Conservation (phyloP, 2,888 invertebrate species). For the Exocentrus adspersus region DNA sequence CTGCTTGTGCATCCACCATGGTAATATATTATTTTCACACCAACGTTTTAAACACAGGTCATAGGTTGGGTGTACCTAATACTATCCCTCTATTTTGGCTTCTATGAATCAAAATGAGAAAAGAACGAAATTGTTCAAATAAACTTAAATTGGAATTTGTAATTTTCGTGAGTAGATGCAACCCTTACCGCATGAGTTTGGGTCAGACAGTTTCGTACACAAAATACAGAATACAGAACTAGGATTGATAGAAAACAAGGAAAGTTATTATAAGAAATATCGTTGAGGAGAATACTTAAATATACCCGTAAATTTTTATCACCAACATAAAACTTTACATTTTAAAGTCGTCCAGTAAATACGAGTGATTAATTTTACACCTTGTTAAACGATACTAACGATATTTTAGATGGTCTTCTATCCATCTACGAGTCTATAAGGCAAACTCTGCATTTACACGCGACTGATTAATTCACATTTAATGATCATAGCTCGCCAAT, state of each 20-base stretch:
- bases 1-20: slow-evolving; percentile 15
- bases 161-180: too few relatives aligned
- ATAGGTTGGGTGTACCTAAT: not conserved
- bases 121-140: too few relatives aligned
- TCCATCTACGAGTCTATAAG: slow-evolving; percentile 25
- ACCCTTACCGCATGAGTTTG: too few relatives aligned
- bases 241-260: too few relatives aligned
- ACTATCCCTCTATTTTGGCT: too few relatives aligned
- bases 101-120: too few relatives aligned
- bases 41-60: slow-evolving; percentile 7
- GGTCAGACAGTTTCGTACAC: too few relatives aligned
- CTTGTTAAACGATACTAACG: slow-evolving; percentile 41
- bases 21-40: slow-evolving; percentile 27
- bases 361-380: slow-evolving; percentile 38
- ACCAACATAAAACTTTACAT: not conserved
- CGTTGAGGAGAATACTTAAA: too few relatives aligned
- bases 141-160: too few relatives aligned
- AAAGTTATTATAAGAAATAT: too few relatives aligned
- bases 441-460: slow-evolving; percentile 30
- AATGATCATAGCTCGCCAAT: slow-evolving; percentile 38
- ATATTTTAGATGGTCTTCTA: slow-evolving; percentile 29
- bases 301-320: too few relatives aligned
- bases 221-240: too few relatives aligned
- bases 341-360: slow-evolving; percentile 16
- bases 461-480: slow-evolving; percentile 39